These are phyloP conservation scores for Zalophus californianus DNA, from an alignment of 2,797 vertebrate genomes.

Conservation along the genomic window DNA sequence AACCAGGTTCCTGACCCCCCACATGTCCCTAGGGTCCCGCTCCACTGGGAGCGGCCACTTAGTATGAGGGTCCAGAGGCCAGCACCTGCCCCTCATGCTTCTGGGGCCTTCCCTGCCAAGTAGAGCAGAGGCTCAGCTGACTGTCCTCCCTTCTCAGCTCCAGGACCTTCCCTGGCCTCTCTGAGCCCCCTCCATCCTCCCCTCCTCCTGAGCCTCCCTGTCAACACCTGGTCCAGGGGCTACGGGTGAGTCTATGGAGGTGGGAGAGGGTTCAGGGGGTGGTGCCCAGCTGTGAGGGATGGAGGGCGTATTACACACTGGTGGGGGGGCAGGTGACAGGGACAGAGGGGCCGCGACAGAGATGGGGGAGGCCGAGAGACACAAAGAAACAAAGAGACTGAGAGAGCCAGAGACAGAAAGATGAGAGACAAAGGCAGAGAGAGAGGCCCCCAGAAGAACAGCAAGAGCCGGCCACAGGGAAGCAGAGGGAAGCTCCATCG, in stretches of 20 bases:
- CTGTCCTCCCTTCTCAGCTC: neutral
- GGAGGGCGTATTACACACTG: too few species aligned
- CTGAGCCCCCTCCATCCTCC: neutral
- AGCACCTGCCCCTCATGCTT: neutral
- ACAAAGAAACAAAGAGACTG: neutral
- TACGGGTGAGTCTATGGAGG: accelerated
- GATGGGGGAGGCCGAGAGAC: neutral
- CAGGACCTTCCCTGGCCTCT: neutral
- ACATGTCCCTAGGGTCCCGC: neutral
- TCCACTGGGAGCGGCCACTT: neutral
- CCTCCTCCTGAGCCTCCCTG: neutral
- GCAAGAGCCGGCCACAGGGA: neutral
- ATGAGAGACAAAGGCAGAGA: neutral
- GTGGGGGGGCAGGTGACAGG: neutral
- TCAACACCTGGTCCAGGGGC: neutral
- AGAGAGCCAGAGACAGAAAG: neutral
- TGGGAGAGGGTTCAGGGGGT: too few species aligned
- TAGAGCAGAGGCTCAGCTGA: neutral
- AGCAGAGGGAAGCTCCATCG: neutral
- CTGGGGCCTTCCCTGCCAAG: neutral
- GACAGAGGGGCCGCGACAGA: neutral
- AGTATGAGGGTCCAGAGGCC: neutral
- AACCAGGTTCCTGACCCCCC: neutral
- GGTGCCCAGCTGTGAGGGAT: neutral
- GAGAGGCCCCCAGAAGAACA: accelerated